Evolutionary conservation across 30 jellyfish, hydroid and myxozoan species (phyloP).

Genomic region (Nemopilema nomurai): DNA sequence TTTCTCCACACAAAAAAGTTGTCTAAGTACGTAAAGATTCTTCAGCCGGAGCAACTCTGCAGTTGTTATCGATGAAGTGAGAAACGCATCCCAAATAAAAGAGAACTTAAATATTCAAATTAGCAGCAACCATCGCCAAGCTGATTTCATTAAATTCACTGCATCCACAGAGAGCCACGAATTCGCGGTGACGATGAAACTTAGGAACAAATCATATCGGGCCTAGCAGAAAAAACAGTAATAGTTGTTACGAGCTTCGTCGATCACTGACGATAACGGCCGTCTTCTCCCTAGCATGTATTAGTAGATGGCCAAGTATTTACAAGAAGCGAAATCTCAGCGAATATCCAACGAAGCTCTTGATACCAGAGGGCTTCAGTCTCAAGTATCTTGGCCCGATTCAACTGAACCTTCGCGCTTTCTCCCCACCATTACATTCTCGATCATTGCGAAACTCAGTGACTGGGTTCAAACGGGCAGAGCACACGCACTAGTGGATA

Average conservation of each 20-base stretch:
- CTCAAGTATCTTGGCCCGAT: slow-evolving; percentile 33
- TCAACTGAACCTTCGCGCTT: slow-evolving; percentile 46
- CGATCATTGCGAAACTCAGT: slow-evolving; percentile 62
- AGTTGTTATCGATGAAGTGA: not conserved
- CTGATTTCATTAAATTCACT: not conserved
- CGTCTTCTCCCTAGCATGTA: not conserved
- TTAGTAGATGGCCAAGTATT: not conserved
- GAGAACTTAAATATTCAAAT: not conserved
- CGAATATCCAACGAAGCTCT: slow-evolving; percentile 35
- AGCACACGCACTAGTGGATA: slow-evolving; percentile 67
- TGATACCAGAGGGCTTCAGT: slow-evolving; percentile 20
- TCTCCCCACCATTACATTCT: slow-evolving; percentile 30
- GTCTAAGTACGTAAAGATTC: not conserved
- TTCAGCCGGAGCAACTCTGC: not conserved
- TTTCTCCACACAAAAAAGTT: not conserved
- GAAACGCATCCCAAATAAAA: not conserved
- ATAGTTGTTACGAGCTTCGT: not conserved
- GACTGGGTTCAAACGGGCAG: slow-evolving; percentile 52
- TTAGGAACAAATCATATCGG: not conserved
- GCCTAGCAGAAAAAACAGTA: not conserved
- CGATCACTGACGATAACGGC: not conserved
- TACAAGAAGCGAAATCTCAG: not conserved
- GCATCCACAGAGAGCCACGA: not conserved
- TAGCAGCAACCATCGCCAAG: not conserved
- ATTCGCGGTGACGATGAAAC: not conserved